Evolutionary conservation across 2,113 vertebrate genomes (phyloP), one percentile per base, ranked within the genome.

Genomic region (Andinoacara biseriatus): DNA sequence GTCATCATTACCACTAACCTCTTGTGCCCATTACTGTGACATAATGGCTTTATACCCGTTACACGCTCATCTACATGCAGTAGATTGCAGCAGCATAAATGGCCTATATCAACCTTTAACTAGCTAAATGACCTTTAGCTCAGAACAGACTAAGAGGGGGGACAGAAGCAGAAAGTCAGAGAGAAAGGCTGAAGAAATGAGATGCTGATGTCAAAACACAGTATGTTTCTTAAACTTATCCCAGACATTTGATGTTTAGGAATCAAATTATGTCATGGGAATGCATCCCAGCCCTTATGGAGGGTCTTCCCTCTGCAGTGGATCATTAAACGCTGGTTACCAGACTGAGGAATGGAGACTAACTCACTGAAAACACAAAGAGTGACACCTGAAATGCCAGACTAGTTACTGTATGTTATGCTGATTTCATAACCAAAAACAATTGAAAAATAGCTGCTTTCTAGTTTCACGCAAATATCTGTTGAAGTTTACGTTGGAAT

Each of bases 241-340:
- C 49, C 29, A 33, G 5, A 62, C 74, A 74, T 86, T 78, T 86
- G 14, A 74, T 75, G 35, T 62, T 74, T 62, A 10, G 33, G 15
- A 84, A 88, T 89, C 69, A 26, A 81, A 78, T 83, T 87, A 77
- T 80, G 26, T 56, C 10, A 3, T 33, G 11, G 29, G 31, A 80
- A 79, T 14, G 57, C 15, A 62, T 24, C 58, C 11, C 3, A 2
- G 74, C 10, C 40, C 62, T 87, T 85, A 84, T 92, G 74, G 67
- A 59, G n/a, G 10, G 3, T 35, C 49, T 79, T 79, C 78, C 82
- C 22, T 38, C 24, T 31, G 67, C 58, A 54, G 26, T 75, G 22
- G 52, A 54, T 9, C 40, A 69, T 69, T 81, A 31, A 84, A 81
- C 54, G 43, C 56, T 82, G 72, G 72, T 75, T 80, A 81, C 90